Evolutionary conservation across 2,797 vertebrate species (phyloP), one percentile per base, ranked within the genome.

Genomic region (Eurystomus glaucurus): DNA sequence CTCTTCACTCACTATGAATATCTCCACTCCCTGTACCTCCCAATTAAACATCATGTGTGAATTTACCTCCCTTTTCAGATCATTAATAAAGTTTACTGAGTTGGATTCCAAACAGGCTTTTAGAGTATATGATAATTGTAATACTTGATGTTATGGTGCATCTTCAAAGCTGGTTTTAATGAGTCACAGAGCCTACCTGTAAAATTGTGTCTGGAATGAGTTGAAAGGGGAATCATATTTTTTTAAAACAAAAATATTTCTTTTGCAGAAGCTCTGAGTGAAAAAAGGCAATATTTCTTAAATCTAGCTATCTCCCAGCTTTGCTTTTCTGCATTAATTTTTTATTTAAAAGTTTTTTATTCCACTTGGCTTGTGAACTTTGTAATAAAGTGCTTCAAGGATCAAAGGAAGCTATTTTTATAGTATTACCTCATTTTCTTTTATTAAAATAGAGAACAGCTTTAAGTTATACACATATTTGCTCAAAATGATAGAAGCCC

Each of bases 181-280:
- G 88, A 97, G 69, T 94, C 89, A 88, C 93, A 95, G 74, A 96
- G 70, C 48, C 79, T 96, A 97, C 95, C 95, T 97, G 96, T 95
- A 97, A 97, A 97, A 96, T 80, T 95, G 72, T 96, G 92, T 85
- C 94, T 97, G 95, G 95, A 98, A 97, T 91, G 88, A 97, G 91
- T 96, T 97, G 94, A 97, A 97, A 97, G 89, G 70, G 93, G 90
- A 92, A 91, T 91, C 6, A 55, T 66, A 68, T 57, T 88, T 85
- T 95, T 92, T 86, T 50, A 33, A 69, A 93, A 29, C 62, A 78
- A 52, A 97, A 95, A 82, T 92, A 85, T 93, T 92, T 98, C 17
- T 72, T 94, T 91, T 93, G 39, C 84, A 83, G 79, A 74, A 91
- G 26, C 54, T 79, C 60, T 79, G 65, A 90, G 62, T 93, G 74